These are phyloP conservation scores for Sebastes paucispinis DNA, from an alignment of 2,797 vertebrate species.

Conservation along the genomic window DNA sequence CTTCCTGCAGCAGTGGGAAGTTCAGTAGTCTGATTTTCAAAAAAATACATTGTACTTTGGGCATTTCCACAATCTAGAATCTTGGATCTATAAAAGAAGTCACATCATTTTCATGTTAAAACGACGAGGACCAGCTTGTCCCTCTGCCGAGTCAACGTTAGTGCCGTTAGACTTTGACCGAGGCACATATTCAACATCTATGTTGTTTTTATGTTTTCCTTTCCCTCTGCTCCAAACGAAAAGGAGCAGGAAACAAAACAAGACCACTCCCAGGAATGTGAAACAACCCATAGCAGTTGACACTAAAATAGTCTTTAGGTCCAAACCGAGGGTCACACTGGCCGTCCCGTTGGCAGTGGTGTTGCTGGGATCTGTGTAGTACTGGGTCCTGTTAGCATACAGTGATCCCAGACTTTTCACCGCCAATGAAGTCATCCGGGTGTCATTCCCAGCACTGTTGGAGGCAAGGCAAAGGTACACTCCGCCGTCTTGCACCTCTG, in stretches of 20 bases:
- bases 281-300: slow-evolving; percentile 99
- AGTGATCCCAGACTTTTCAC: slow-evolving; percentile 97
- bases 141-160: slow-evolving; percentile 89
- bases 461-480: slow-evolving; percentile 94
- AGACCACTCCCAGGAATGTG: slow-evolving; percentile 98
- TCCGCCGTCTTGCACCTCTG: slow-evolving; percentile 95
- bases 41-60: slow-evolving; percentile 77
- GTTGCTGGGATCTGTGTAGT: slow-evolving; percentile 94
- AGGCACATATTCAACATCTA: slow-evolving; percentile 98
- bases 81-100: slow-evolving; percentile 63
- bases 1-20: slow-evolving; percentile 38
- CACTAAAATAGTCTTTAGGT: slow-evolving; percentile 99
- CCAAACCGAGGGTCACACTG: slow-evolving; percentile 90
- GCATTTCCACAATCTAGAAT: slow-evolving; percentile 60
- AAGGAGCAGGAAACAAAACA: slow-evolving; percentile 99
- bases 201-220: slow-evolving; percentile 99
- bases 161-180: slow-evolving; percentile 90
- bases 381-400: slow-evolving; percentile 99
- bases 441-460: slow-evolving; percentile 97
- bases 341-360: slow-evolving; percentile 92
- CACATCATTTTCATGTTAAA: slow-evolving; percentile 99
- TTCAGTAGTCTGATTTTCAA: slow-evolving; percentile 65
- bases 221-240: slow-evolving; percentile 99
- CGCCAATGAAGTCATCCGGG: slow-evolving; percentile 90
- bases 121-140: slow-evolving; percentile 88